Percentiles rank a stretch among this genome's conserved stretches.
Conservation (phyloP, 2,888 invertebrate species). For the Crossocerus cetratus region DNA sequence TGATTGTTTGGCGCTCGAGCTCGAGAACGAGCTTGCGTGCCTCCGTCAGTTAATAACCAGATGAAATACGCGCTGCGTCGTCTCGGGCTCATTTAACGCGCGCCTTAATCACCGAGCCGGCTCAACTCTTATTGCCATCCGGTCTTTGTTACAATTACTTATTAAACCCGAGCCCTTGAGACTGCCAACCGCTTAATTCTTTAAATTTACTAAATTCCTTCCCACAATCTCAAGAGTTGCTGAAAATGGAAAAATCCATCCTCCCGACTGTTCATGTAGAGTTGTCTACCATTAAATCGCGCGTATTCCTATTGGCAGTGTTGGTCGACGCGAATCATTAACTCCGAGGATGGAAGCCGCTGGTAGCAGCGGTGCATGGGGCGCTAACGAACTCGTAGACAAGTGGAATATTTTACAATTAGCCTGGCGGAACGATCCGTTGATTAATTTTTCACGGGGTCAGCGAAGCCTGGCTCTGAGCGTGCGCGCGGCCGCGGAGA, state of each 20-base stretch:
- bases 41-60: constrained; percentile 30
- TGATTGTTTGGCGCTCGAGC: not conserved
- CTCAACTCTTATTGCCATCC: constrained; percentile 32
- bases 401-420: constrained; percentile 41
- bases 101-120: constrained; percentile 15
- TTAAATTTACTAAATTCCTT: not conserved
- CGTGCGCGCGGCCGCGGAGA: constrained; percentile 29
- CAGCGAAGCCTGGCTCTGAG: constrained; percentile 62
- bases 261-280: not conserved
- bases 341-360: too few relatives aligned
- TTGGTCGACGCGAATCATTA: constrained; percentile 6
- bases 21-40: not conserved
- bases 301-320: not conserved
- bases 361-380: too few relatives aligned
- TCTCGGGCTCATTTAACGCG: constrained; percentile 32
- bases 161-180: constrained; percentile 27
- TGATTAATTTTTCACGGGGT: constrained; percentile 70
- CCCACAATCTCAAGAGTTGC: not conserved
- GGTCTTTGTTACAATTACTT: constrained; percentile 25
- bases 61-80: constrained; percentile 27
- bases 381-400: constrained; percentile 27
- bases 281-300: not conserved
- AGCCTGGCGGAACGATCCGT: constrained; percentile 54
- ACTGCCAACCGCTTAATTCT: not conserved
- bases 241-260: too few relatives aligned